Percentiles rank a stretch among this genome's conserved stretches.
Evolutionary conservation across 2,797 vertebrate species (phyloP).

Genomic region (Pantherophis vulpinus): DNA sequence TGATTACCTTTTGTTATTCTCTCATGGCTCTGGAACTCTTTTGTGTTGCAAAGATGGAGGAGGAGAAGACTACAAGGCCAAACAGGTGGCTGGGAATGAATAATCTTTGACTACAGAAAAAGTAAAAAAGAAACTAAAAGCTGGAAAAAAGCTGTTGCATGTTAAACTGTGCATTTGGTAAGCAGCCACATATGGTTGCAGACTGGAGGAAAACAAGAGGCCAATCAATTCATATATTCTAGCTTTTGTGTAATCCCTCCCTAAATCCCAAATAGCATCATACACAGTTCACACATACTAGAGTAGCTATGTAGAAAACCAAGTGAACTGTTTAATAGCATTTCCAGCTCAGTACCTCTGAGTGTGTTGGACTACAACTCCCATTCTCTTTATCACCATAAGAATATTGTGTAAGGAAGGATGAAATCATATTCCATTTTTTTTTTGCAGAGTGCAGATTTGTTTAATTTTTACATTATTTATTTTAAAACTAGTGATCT

Average conservation of each 20-base stretch:
- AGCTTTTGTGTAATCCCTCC: background rate
- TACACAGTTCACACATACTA: background rate
- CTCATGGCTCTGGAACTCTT: slow-evolving; percentile 19
- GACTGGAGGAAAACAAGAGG: background rate
- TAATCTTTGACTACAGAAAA: background rate
- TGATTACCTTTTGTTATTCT: slow-evolving; percentile 33
- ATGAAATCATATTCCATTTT: background rate
- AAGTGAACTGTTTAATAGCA: background rate
- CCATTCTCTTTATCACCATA: background rate
- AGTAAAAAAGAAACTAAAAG: background rate
- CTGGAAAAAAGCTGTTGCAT: background rate
- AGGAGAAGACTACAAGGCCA: background rate
- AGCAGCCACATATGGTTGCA: background rate
- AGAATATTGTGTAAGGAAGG: background rate
- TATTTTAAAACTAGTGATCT: background rate
- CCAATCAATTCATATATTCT: background rate
- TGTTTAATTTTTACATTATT: background rate
- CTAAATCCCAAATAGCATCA: background rate
- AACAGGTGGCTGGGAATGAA: slow-evolving; percentile 22
- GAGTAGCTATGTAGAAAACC: background rate
- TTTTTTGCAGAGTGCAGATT: background rate
- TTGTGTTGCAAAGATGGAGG: slow-evolving; percentile 20
- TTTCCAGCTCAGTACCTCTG: background rate
- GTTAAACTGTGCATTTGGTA: background rate
- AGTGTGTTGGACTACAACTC: background rate